Evolutionary conservation across 2,888 invertebrate genomes (phyloP), one percentile per base, ranked within the genome.

Genomic region (Cerastoderma edule): DNA sequence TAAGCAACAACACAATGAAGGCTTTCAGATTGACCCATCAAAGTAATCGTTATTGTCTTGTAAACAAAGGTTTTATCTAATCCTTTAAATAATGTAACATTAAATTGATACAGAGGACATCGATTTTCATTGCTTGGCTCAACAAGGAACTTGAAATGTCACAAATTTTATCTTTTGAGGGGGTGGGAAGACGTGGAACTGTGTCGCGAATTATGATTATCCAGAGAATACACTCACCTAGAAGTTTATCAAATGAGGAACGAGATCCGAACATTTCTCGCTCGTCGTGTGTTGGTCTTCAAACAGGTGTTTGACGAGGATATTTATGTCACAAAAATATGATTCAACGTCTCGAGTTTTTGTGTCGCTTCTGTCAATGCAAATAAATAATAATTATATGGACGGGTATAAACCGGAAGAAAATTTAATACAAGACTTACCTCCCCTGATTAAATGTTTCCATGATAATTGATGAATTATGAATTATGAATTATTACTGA

Each of bases 261-360:
- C 77, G 67, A 22, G 71, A 67, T 35, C 80, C 80, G 66, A 80
- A 80, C 80, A 80, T 80, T 67, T 64, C 72, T 67, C 53, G n/a
- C 54, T 63, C n/a, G 66, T 70, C 70, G 19, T 27, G 24, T 28
- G 3, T 6, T 3, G 5, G 24, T 39, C 8, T 4, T 1, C 22
- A 39, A 60, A 1, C 35, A 60, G 27, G 39, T 60, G 39, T 33
- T 19, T 60, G 60, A 2, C 60, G 22, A 39, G 39, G 3, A 60
- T 24, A 60, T 39, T 2, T 57, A 19, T 30, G 32, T 39, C 39
- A 33, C 13, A 60, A 32, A 27, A 19, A 19, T 56, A 32, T 60
- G 60, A 60, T 60, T 60, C 60, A 60, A 39, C 32, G 60, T 60
- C 60, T 60, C 60, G 60, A 60, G 60, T 32, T 39, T 53, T 6